phyloP scores from a whole-genome alignment of 2,113 vertebrate genomes.

The Columba janthina region DNA sequence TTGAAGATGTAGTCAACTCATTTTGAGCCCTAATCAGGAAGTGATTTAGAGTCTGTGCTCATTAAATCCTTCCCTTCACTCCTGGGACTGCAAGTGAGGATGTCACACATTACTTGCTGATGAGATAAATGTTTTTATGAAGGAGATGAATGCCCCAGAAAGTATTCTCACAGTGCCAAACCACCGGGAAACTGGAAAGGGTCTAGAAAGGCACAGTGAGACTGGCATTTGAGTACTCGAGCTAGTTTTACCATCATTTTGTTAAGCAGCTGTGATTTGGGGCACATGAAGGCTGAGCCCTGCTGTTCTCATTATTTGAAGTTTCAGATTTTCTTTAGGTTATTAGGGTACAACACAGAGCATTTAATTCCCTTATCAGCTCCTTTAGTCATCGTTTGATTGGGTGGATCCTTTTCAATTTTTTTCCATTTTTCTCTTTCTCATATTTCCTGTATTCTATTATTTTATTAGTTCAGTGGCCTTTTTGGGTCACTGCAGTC shows the following conservation, averaged over 20 bases:
- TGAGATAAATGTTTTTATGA: conserved; percentile 43
- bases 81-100: conserved; percentile 38
- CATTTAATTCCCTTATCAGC: conserved; percentile 40
- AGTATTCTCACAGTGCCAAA: conserved; percentile 12
- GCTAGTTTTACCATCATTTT: not conserved
- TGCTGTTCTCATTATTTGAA: conserved; percentile 10
- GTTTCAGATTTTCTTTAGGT: conserved; percentile 8
- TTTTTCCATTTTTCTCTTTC: not conserved
- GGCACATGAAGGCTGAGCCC: not conserved
- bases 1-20: conserved; percentile 32
- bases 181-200: not conserved
- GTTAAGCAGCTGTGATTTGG: not conserved
- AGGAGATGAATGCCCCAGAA: conserved; percentile 32
- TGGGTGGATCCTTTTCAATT: not conserved
- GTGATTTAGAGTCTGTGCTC: conserved; percentile 36
- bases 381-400: not conserved
- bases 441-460: conserved; percentile 21
- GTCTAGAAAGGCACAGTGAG: not conserved
- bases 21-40: conserved; percentile 60
- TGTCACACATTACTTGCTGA: conserved; percentile 51
- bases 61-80: conserved; percentile 53
- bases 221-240: not conserved
- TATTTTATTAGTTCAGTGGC: conserved; percentile 57
- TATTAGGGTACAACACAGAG: conserved; percentile 16
- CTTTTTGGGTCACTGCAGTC: conserved; percentile 53